Evolutionary conservation across 2,797 vertebrate species (phyloP), one percentile per base, ranked within the genome.

Genomic region (Crenuchus spilurus): DNA sequence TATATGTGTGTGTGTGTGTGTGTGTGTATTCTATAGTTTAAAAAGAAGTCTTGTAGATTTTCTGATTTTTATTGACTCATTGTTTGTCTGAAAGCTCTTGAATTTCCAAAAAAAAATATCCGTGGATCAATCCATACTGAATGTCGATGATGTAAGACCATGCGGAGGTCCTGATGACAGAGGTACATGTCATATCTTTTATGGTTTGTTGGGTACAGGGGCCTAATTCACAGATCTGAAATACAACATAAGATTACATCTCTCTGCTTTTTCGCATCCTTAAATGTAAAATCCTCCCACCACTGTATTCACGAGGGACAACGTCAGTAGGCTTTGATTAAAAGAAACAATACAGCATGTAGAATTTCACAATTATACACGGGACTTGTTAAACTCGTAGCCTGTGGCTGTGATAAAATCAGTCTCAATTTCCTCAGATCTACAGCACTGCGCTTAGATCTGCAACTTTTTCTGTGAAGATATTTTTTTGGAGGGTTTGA

Each of bases 331-430:
- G 14, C 39, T 76, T 70, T 57, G 58, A 76, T 70, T n/a, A n/a
- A 62, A 70, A 28, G 55, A 18, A 68, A 69, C 26, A 75, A 70
- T 63, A 70, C 61, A 44, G 62, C 30, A 70, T 70, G 60, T 70
- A 58, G 30, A 65, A 57, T 48, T 54, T 76, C 58, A 63, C 24
- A 37, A 44, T 61, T 49, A 37, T 70, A 46, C 28, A 76, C 57
- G 58, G 6, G 41, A 55, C 49, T 57, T 48, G 67, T 65, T 76
- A 76, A 64, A 65, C 28, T 30, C 24, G 10, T 42, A 44, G 39
- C 61, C 61, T 63, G 4, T 31, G 41, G 61, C 24, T 46, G 46
- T 44, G 41, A 63, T 63, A 63, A 30, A 44, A 64, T 76, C 60
- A 76, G 41, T 4, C n/a, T 20, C 48, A 8, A n/a, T 62, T 68